Conservation (phyloP, 2,888 invertebrate species). For the Lochmaea capreae region DNA sequence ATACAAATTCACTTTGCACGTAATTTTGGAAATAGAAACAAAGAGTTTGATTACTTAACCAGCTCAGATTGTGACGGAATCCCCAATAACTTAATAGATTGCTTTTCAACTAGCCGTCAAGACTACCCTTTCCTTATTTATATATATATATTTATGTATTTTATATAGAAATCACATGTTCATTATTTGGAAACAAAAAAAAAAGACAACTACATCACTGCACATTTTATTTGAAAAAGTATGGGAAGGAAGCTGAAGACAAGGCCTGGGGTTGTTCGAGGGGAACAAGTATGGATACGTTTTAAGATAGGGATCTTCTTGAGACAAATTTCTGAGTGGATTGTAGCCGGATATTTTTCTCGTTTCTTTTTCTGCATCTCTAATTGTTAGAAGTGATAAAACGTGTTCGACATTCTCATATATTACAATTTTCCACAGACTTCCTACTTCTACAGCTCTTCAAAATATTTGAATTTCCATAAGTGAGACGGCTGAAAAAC, state of each 20-base stretch:
- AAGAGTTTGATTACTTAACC: too few relatives aligned
- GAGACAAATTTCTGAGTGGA: slow-evolving; percentile 18
- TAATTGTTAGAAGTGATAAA: slow-evolving; percentile 32
- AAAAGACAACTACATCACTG: not conserved
- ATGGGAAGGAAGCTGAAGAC: slow-evolving; percentile 18
- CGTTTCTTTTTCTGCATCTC: slow-evolving; percentile 21
- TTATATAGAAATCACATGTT: too few relatives aligned
- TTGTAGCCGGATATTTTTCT: slow-evolving; percentile 16
- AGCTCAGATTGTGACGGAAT: too few relatives aligned
- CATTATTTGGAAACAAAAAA: not conserved
- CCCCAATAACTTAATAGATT: too few relatives aligned
- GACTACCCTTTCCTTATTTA: too few relatives aligned
- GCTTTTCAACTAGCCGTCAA: too few relatives aligned
- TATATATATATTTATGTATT: too few relatives aligned
- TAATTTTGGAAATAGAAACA: too few relatives aligned
- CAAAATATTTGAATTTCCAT: not conserved
- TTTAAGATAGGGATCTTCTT: slow-evolving; percentile 21
- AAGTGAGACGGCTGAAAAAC: not conserved
- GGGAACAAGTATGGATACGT: slow-evolving; percentile 24
- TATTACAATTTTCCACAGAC: not conserved
- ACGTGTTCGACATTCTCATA: slow-evolving; percentile 17
- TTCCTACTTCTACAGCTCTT: not conserved
- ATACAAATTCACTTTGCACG: too few relatives aligned
- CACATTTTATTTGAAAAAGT: not conserved
- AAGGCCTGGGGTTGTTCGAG: slow-evolving; percentile 25